A percentile compares a stretch with the other conserved stretches of the same genome.
Conservation (phyloP, 2,888 invertebrate genomes). For the Colletes collaris region DNA sequence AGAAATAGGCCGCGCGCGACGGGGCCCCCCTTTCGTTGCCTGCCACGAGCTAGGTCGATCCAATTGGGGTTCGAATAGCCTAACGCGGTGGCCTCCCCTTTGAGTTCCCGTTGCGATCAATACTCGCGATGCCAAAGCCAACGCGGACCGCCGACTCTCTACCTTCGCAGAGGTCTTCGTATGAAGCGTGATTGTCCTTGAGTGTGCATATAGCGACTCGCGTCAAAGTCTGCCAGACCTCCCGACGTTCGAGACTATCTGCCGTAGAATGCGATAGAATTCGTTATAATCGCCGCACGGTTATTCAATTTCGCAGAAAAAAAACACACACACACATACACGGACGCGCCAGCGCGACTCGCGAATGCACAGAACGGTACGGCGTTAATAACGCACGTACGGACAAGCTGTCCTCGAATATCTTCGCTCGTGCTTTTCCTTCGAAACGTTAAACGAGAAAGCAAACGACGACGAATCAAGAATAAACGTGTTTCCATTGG, state of each 20-base stretch:
- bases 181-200: conserved; percentile 59
- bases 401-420: not conserved
- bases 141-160: conserved; percentile 58
- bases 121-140: conserved; percentile 70
- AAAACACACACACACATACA: not conserved
- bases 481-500: too few relatives aligned
- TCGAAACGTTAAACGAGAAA: too few relatives aligned
- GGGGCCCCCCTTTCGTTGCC: conserved; percentile 34
- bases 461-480: too few relatives aligned
- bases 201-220: conserved; percentile 31
- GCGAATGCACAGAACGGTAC: not conserved
- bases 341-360: not conserved
- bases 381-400: conserved; percentile 1
- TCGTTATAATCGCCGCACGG: conserved; percentile 7
- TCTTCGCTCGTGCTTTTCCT: too few relatives aligned
- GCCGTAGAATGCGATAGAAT: conserved; percentile 28
- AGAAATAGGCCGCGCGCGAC: conserved; percentile 58
- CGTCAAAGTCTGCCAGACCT: conserved; percentile 18
- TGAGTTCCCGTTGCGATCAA: conserved; percentile 71
- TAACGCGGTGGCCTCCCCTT: conserved; percentile 72
- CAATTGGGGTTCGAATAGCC: conserved; percentile 74
- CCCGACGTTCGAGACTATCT: not conserved
- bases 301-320: conserved; percentile 21
- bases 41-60: conserved; percentile 70
- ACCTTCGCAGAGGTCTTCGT: conserved; percentile 51